phyloP scores from a whole-genome alignment of 2,113 vertebrate species.

The Motacilla alba region DNA sequence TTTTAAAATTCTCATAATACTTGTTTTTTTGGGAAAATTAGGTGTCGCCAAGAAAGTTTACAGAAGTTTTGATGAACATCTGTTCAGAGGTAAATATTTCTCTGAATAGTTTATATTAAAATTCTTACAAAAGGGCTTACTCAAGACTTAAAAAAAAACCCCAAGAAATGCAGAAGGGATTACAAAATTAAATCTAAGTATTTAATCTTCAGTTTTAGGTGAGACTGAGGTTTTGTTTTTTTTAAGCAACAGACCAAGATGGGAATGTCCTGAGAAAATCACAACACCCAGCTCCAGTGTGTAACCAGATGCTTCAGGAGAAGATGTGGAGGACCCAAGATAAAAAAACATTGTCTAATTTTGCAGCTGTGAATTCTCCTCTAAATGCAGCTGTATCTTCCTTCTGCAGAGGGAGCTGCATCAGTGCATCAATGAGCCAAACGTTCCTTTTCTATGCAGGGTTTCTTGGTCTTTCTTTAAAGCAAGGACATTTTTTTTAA shows the following conservation, averaged over 20 bases:
- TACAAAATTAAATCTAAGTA: background rate
- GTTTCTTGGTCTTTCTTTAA: background rate
- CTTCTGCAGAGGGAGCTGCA: background rate
- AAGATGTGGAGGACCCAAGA: background rate
- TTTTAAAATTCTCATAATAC: background rate
- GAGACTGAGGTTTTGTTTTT: rapidly evolving
- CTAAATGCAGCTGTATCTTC: background rate
- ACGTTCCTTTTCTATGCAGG: background rate
- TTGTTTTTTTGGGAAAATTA: background rate
- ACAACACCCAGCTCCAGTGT: background rate
- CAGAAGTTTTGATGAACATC: background rate
- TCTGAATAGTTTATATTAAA: background rate
- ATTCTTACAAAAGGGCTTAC: background rate
- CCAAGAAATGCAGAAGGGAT: background rate
- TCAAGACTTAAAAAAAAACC: background rate
- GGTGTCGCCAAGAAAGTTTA: background rate
- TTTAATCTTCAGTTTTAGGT: background rate
- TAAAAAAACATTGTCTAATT: background rate
- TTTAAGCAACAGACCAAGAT: background rate
- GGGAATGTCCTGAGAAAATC: background rate
- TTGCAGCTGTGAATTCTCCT: background rate
- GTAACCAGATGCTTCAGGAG: background rate
- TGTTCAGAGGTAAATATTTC: background rate
- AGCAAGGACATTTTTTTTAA: background rate
- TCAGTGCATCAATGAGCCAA: background rate